Evolutionary conservation across 2,113 vertebrate genomes (phyloP).

Genomic region (Catharus fuscescens): DNA sequence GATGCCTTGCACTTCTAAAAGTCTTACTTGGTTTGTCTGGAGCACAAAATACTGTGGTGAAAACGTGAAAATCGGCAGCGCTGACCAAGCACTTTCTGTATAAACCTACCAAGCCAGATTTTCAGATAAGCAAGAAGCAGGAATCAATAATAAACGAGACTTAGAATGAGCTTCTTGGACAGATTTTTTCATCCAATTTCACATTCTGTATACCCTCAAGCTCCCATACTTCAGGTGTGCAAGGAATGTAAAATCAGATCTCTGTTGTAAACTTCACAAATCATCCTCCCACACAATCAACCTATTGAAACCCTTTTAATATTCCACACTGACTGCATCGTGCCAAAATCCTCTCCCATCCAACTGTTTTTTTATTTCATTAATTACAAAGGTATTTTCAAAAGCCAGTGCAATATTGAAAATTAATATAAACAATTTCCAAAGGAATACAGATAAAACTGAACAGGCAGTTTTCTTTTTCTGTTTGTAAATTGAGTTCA

Average conservation of each 20-base stretch:
- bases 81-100: background rate
- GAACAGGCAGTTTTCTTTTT: background rate
- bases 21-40: background rate
- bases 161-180: background rate
- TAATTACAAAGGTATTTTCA: background rate
- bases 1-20: background rate
- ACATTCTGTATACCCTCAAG: background rate
- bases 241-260: conserved; percentile 2
- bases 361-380: background rate
- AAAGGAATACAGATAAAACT: background rate
- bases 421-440: background rate
- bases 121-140: conserved; percentile 13
- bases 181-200: background rate
- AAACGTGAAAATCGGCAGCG: background rate
- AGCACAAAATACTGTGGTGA: background rate
- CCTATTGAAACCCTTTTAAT: background rate
- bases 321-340: rapidly evolving
- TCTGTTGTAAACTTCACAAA: background rate
- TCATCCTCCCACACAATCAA: background rate
- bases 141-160: conserved; percentile 21
- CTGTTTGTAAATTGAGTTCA: background rate
- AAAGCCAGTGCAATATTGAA: background rate
- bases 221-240: background rate
- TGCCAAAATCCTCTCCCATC: background rate
- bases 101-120: background rate